Percentiles rank a stretch among this genome's conserved stretches.
Evolutionary conservation across 2,113 vertebrate species (phyloP).

Genomic region (Diphyllodes magnificus): DNA sequence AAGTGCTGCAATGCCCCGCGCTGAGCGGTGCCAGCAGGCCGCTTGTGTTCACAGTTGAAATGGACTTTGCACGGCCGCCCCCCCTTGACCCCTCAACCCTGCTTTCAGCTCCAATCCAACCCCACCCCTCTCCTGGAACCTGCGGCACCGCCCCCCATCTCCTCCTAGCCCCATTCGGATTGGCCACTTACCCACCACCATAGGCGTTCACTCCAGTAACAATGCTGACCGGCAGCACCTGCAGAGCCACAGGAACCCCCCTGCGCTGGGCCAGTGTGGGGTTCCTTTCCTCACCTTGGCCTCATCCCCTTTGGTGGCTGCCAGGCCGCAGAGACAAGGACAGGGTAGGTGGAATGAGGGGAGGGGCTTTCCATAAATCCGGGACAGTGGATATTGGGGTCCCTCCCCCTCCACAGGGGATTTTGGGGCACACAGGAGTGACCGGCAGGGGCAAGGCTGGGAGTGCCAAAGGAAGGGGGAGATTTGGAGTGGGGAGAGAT

Average conservation of each 20-base stretch:
- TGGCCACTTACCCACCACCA: not conserved
- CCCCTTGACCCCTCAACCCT: not conserved
- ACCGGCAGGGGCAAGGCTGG: not conserved
- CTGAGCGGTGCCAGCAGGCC: not conserved
- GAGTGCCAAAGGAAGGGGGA: not conserved
- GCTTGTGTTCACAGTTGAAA: not conserved
- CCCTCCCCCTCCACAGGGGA: not conserved
- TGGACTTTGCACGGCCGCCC: not conserved
- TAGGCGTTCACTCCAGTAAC: not conserved
- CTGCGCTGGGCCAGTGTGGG: rapidly evolving
- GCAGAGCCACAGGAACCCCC: not conserved
- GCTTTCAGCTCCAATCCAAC: not conserved
- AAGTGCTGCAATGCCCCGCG: rapidly evolving
- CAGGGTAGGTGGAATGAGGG: not conserved
- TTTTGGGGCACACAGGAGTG: not conserved
- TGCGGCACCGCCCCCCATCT: not conserved
- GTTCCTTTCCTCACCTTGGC: not conserved
- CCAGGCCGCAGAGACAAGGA: not conserved
- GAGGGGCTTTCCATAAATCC: not conserved
- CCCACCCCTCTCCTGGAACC: too few species aligned
- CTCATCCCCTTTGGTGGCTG: not conserved
- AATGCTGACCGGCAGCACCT: not conserved
- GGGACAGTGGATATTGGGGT: not conserved
- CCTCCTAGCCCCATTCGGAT: not conserved
- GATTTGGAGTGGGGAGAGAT: not conserved